Conservation (phyloP, 2,113 vertebrate genomes). For the Megaptera novaeangliae region DNA sequence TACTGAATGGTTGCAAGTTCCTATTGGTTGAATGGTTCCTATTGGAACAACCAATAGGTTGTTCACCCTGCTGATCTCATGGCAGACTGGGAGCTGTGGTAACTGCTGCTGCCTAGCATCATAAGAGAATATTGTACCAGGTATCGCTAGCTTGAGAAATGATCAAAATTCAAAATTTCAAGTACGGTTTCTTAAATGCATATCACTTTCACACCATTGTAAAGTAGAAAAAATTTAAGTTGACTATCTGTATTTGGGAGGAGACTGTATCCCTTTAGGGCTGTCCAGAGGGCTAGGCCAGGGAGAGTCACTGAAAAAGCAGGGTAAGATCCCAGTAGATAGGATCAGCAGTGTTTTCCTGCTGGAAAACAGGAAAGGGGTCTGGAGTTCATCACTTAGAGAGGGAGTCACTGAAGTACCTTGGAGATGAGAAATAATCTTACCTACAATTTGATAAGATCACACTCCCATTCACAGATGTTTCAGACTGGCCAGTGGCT, state of each 20-base stretch:
- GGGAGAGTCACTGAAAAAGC: neutral
- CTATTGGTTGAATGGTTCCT: neutral
- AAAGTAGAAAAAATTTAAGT: neutral
- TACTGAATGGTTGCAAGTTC: neutral
- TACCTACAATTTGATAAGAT: neutral
- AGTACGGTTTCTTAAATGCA: neutral
- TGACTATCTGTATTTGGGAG: neutral
- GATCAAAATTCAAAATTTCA: neutral
- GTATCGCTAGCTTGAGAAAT: neutral
- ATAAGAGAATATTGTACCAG: neutral
- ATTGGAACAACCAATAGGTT: neutral
- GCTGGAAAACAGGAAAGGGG: neutral
- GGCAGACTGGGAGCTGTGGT: neutral
- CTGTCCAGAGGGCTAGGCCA: neutral
- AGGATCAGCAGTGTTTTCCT: neutral
- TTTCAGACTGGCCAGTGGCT: neutral
- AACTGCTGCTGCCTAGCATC: neutral
- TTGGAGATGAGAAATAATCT: neutral
- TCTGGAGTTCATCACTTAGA: neutral
- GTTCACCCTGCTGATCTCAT: neutral
- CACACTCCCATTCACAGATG: neutral
- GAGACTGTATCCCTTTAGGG: accelerated
- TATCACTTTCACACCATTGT: neutral
- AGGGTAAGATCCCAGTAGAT: neutral
- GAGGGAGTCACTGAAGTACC: neutral